Percentiles rank a stretch among this genome's conserved stretches.
Evolutionary conservation across 2,797 vertebrate genomes (phyloP).

Genomic region (Hipposideros larvatus): DNA sequence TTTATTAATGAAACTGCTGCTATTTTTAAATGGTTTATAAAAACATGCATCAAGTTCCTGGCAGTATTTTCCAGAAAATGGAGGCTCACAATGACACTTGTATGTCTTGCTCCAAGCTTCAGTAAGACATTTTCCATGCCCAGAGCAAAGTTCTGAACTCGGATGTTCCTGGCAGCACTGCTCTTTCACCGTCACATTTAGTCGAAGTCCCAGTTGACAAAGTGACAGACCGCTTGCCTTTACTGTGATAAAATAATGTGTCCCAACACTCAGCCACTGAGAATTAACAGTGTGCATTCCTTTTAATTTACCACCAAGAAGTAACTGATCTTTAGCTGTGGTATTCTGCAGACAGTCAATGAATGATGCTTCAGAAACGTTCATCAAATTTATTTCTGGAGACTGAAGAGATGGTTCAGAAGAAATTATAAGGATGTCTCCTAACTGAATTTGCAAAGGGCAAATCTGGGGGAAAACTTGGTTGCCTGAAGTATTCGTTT

Average conservation of each 20-base stretch:
- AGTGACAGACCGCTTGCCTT: conserved; percentile 83
- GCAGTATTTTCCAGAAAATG: conserved; percentile 91
- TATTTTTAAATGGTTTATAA: conserved; percentile 90
- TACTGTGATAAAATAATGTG: conserved; percentile 91
- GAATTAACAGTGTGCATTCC: conserved; percentile 87
- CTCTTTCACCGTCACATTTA: conserved; percentile 91
- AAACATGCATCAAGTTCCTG: conserved; percentile 90
- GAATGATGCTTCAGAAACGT: conserved; percentile 91
- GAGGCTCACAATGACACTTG: conserved; percentile 89
- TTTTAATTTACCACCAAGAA: conserved; percentile 88
- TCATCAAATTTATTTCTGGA: conserved; percentile 90
- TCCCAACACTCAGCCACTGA: conserved; percentile 90
- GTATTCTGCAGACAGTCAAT: conserved; percentile 86
- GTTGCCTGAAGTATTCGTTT: conserved; percentile 61
- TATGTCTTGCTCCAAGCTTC: conserved; percentile 88
- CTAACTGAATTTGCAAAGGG: conserved; percentile 92
- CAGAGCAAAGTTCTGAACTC: conserved; percentile 90
- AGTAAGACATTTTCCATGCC: conserved; percentile 91
- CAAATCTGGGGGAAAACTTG: conserved; percentile 90
- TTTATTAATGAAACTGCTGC: conserved; percentile 88
- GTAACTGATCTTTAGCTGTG: conserved; percentile 83
- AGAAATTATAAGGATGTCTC: conserved; percentile 90
- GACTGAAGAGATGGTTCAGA: conserved; percentile 86
- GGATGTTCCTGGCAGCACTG: conserved; percentile 90
- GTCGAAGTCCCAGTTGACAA: conserved; percentile 90